A percentile compares a stretch with the other conserved stretches of the same genome.
Conservation (phyloP, 2,888 invertebrate species). For the Drosophila limbata region DNA sequence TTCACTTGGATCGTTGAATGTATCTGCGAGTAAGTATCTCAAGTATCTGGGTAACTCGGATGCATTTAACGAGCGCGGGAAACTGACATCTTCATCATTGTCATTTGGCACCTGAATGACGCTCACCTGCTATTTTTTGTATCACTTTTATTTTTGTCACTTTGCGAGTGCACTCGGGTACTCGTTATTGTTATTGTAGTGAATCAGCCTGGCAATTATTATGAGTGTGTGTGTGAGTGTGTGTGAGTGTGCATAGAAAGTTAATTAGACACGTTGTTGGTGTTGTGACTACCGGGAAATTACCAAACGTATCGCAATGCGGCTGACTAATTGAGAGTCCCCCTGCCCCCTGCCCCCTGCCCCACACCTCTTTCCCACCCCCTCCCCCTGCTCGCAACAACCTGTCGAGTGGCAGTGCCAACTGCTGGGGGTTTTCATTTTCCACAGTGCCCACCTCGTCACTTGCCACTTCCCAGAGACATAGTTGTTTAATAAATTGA, state of each 20-base stretch:
- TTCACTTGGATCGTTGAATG: neutral
- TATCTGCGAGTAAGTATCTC: neutral
- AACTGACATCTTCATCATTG: slow-evolving; percentile 27
- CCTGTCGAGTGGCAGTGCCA: slow-evolving; percentile 3
- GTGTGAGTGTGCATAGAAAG: slow-evolving; percentile 15
- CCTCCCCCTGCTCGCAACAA: neutral
- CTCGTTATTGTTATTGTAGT: slow-evolving; percentile 19
- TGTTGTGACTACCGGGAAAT: slow-evolving; percentile 45
- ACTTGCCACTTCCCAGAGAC: neutral
- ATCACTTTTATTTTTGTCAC: neutral
- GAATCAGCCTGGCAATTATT: slow-evolving; percentile 49
- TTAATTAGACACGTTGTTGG: slow-evolving; percentile 45
- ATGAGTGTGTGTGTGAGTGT: slow-evolving; percentile 12
- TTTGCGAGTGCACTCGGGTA: slow-evolving; percentile 21
- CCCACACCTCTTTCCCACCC: neutral
- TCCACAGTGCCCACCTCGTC: neutral
- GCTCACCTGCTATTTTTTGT: slow-evolving; percentile 29
- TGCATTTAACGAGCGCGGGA: slow-evolving; percentile 37
- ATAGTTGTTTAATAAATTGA: slow-evolving; percentile 31
- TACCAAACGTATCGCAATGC: slow-evolving; percentile 51
- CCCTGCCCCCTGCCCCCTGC: neutral
- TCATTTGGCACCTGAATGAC: slow-evolving; percentile 39
- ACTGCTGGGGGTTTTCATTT: slow-evolving; percentile 16
- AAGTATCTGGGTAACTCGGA: slow-evolving; percentile 14
- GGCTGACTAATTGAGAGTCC: slow-evolving; percentile 44